Evolutionary conservation across 1,140 invertebrate species (phyloP).

Genomic region (Drosophila chauvacae): DNA sequence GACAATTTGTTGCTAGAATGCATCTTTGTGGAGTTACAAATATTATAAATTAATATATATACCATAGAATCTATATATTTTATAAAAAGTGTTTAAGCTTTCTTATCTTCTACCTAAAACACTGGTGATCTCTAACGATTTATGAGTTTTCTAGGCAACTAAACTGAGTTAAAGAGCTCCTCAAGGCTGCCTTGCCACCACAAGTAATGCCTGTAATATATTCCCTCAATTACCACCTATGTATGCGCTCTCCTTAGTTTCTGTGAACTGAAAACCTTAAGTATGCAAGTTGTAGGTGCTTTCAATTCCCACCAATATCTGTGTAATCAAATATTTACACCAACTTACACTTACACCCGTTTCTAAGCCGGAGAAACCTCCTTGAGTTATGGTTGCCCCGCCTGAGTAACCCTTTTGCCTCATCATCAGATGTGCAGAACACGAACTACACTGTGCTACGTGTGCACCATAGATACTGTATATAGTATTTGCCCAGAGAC

Average conservation of each 20-base stretch:
- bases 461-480: too few relatives aligned
- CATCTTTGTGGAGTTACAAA: background rate
- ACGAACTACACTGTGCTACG: background rate
- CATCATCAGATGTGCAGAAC: background rate
- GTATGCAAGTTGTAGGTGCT: background rate
- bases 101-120: too few relatives aligned
- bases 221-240: background rate
- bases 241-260: too few relatives aligned
- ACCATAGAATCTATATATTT: too few relatives aligned
- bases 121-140: background rate
- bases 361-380: background rate
- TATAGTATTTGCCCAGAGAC: too few relatives aligned
- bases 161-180: background rate
- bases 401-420: background rate
- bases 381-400: slow-evolving; percentile 2
- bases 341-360: background rate
- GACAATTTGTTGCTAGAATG: background rate
- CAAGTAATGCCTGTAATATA: background rate
- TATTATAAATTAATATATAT: background rate
- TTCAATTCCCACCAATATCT: slow-evolving; percentile 8
- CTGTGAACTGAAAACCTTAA: background rate
- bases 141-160: background rate
- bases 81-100: too few relatives aligned
- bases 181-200: background rate
- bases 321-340: slow-evolving; percentile 31